Conservation (phyloP, 1,140 invertebrate genomes). For the Piezodorus guildinii region DNA sequence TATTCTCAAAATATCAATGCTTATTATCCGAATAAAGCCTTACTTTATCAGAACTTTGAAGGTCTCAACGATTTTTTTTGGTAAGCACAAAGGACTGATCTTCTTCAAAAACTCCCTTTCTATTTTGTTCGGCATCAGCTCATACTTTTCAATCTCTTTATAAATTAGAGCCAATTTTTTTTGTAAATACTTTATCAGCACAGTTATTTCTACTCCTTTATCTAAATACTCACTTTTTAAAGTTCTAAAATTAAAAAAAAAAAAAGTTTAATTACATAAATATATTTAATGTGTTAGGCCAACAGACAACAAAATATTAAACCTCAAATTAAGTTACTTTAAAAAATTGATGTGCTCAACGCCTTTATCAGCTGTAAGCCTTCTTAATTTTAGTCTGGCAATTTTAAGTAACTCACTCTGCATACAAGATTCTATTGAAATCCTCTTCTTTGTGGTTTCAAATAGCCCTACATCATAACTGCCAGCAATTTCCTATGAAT, state of each 20-base stretch:
- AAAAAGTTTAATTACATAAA: too few relatives aligned
- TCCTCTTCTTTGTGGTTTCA: not conserved
- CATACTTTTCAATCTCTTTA: not conserved
- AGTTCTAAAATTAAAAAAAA: too few relatives aligned
- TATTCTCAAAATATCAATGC: too few relatives aligned
- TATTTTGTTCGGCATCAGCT: not conserved
- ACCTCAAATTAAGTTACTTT: not conserved
- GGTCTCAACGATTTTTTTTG: not conserved
- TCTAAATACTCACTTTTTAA: not conserved
- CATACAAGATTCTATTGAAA: not conserved
- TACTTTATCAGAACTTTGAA: constrained; percentile 1
- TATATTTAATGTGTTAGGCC: too few relatives aligned
- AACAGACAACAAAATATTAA: too few relatives aligned
- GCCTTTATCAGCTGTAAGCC: not conserved
- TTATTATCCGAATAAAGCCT: too few relatives aligned
- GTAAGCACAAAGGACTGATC: not conserved
- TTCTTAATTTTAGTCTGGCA: not conserved
- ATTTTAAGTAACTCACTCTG: constrained; percentile 4
- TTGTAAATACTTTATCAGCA: not conserved
- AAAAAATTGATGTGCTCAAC: not conserved
- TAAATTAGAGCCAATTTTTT: not conserved
- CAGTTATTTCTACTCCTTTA: not conserved
- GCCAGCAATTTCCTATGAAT: not conserved
- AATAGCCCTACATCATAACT: not conserved
- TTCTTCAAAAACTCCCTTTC: not conserved